A percentile compares a stretch with the other conserved stretches of the same genome.
phyloP scores from a whole-genome alignment of 2,888 invertebrate genomes.

The Phaedon cochleariae region DNA sequence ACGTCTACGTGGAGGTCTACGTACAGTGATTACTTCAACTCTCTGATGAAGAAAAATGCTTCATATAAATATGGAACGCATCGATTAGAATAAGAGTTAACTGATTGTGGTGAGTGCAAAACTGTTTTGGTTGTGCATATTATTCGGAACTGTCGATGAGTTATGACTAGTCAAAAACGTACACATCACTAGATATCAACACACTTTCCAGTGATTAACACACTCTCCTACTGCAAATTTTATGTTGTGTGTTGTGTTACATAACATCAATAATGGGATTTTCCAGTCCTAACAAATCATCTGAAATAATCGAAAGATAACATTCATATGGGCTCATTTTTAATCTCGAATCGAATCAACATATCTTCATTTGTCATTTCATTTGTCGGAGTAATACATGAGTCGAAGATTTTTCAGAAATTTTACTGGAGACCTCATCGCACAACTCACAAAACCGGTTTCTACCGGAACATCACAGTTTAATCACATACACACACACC shows the following conservation, averaged over 20 bases:
- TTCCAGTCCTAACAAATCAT: neutral
- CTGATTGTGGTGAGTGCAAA: too few species aligned
- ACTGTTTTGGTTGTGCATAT: too few species aligned
- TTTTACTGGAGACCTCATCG: neutral
- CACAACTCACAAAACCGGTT: neutral
- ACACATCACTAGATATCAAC: slow-evolving; percentile 32
- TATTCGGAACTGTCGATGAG: neutral
- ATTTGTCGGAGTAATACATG: neutral
- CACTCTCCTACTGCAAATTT: slow-evolving; percentile 31
- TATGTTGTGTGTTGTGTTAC: neutral
- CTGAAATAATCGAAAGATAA: neutral
- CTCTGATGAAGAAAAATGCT: too few species aligned
- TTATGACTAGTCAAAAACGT: slow-evolving; percentile 16
- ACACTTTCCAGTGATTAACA: slow-evolving; percentile 46
- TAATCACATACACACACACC: neutral
- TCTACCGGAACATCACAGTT: neutral
- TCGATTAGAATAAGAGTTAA: too few species aligned
- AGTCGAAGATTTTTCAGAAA: neutral
- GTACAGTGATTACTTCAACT: too few species aligned
- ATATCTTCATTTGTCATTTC: neutral
- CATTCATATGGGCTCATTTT: neutral
- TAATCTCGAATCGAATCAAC: neutral
- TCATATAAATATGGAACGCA: too few species aligned
- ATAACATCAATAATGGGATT: neutral
- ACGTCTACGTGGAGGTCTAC: too few species aligned